Conservation (phyloP, 2,113 vertebrate genomes). For the Anolis sagrei region DNA sequence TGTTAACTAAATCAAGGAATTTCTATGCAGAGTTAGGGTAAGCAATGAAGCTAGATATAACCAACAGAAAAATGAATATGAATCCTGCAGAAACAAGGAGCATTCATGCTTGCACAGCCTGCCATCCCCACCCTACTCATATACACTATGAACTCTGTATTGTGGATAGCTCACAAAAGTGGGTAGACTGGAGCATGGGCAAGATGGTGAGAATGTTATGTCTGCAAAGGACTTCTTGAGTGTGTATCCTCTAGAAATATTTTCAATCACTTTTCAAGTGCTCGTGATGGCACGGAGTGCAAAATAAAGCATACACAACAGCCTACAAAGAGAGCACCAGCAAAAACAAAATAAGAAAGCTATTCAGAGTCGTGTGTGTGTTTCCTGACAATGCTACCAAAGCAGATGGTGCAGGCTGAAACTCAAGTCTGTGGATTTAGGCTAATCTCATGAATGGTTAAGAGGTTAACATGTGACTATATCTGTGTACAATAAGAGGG, state of each 20-base stretch:
- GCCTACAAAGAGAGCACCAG: neutral
- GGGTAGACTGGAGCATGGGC: neutral
- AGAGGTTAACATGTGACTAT: constrained; percentile 11
- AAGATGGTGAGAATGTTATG: neutral
- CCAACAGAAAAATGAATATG: no score
- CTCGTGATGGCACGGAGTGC: neutral
- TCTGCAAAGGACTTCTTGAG: neutral
- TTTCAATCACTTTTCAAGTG: neutral
- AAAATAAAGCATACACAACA: neutral
- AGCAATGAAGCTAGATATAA: neutral
- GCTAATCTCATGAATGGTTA: constrained; percentile 21
- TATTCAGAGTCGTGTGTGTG: neutral
- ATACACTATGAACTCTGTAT: neutral
- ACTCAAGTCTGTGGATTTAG: neutral
- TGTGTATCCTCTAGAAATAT: neutral
- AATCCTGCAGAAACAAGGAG: neutral
- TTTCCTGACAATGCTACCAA: neutral
- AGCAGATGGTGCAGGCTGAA: constrained; percentile 21
- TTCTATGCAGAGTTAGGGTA: neutral
- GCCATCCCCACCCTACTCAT: no score
- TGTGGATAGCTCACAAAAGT: neutral
- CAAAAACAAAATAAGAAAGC: neutral
- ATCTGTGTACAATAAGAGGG: neutral
- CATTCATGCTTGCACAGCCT: neutral
- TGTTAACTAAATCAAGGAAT: neutral